These are phyloP conservation scores for Pinna nobilis DNA, from an alignment of 1,140 invertebrate species.

Conservation along the genomic window DNA sequence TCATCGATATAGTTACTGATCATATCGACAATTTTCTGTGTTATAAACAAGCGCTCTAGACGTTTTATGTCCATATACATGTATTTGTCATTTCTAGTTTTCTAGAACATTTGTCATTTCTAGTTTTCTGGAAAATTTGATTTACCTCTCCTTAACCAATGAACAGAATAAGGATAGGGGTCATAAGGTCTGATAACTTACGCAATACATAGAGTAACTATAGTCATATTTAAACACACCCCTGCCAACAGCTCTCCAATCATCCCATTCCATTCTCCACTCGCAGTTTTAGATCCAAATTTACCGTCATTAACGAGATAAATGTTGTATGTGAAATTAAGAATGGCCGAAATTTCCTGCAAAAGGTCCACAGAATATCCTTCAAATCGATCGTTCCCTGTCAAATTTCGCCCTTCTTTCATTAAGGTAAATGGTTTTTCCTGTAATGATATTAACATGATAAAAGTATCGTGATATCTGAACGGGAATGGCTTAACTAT, in stretches of 20 bases:
- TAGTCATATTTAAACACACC: conserved; percentile 78
- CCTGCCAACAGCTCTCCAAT: conserved; percentile 94
- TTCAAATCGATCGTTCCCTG: conserved; percentile 55
- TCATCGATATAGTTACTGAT: too few relatives aligned
- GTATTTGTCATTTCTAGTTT: neutral
- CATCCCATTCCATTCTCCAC: conserved; percentile 96
- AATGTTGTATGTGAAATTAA: conserved; percentile 82
- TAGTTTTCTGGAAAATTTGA: neutral
- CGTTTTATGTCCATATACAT: too few relatives aligned
- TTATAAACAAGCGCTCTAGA: too few relatives aligned
- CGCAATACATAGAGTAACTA: neutral
- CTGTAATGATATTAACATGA: conserved; percentile 21
- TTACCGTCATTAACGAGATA: conserved; percentile 62
- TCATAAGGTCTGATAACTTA: neutral
- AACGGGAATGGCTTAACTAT: neutral
- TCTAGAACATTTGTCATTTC: neutral
- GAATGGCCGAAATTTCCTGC: conserved; percentile 67
- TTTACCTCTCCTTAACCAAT: neutral
- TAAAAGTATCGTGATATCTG: neutral
- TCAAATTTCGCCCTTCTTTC: conserved; percentile 45
- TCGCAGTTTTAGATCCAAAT: conserved; percentile 68
- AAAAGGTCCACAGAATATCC: conserved; percentile 96
- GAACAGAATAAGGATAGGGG: neutral
- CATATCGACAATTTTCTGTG: too few relatives aligned
- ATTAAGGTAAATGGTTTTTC: conserved; percentile 59